Evolutionary conservation across 2,797 vertebrate genomes (phyloP), one percentile per base, ranked within the genome.

Genomic region (Echiichthys vipera): DNA sequence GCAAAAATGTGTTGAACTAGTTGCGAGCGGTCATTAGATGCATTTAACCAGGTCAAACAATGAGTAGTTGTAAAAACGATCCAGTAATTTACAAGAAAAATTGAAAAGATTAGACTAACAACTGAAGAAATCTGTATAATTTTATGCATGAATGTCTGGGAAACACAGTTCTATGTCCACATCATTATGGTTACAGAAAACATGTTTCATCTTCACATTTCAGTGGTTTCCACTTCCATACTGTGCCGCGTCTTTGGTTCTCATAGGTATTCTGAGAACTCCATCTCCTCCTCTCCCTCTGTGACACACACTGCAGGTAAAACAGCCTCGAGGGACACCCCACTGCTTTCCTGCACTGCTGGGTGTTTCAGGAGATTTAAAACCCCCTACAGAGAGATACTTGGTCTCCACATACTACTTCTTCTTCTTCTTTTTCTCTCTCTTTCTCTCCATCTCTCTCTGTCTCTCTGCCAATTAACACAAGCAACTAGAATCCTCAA

Each of bases 291-390:
- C 7, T 55, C 29, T 54, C 50, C 24, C 53, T 18, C 27, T 51
- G 51, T 51, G 42, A 25, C 36, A 46, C 57, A 65, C 47, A 43
- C 25, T 74, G 40, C 53, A 71, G 62, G 27, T 78, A 61, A 71
- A 77, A 58, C 57, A 57, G 76, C 40, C 71, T 78, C 75, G 7
- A 53, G 80, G 39, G 81, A 79, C 0, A 0, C 55, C 65, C 72
- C 6, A 2, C 20, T 1, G 70, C 46, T 72, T 76, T 76, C n/a
- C 47, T 79, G 62, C 74, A 45, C 74, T 15, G 30, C 73, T 69
- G 62, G 65, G 37, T 71, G 61, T 75, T 86, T 78, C 50, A 42
- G 77, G 42, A 74, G 65, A 74, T 75, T 62, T 56, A 78, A 75
- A 61, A 17, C 6, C 49, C 24, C 64, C 53, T 10, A 12, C 68